phyloP scores from a whole-genome alignment of 2,888 invertebrate species.

The Tenthredo amoena region DNA sequence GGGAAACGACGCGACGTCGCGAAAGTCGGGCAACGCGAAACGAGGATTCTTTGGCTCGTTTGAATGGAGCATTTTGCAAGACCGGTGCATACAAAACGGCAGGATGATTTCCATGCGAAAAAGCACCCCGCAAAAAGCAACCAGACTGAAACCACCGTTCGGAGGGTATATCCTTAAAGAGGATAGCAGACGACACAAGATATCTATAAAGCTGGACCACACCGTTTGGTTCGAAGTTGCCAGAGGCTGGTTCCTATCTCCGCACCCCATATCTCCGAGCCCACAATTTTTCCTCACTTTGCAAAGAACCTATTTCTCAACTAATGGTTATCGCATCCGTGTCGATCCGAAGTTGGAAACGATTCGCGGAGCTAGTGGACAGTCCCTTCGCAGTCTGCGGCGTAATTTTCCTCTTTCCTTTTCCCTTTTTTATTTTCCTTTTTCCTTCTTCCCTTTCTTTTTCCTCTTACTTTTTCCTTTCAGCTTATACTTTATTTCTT shows the following conservation, averaged over 20 bases:
- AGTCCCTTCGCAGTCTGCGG: constrained; percentile 43
- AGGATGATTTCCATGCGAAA: constrained; percentile 46
- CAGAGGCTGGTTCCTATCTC: constrained; percentile 1
- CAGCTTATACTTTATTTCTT: constrained; percentile 38
- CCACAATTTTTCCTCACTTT: constrained; percentile 73
- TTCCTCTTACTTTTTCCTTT: constrained; percentile 46
- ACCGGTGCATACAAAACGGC: constrained; percentile 48
- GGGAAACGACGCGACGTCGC: constrained; percentile 16
- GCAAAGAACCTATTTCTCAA: constrained; percentile 72
- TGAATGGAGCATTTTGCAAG: constrained; percentile 48
- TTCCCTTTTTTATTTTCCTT: constrained; percentile 48
- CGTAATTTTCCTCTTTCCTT: constrained; percentile 43
- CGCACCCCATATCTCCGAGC: constrained; percentile 42
- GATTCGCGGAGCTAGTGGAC: constrained; percentile 26
- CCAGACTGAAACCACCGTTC: constrained; percentile 44
- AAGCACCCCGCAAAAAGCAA: constrained; percentile 38
- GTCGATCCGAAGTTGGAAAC: constrained; percentile 34
- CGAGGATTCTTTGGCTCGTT: constrained; percentile 48
- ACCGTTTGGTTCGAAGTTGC: not conserved
- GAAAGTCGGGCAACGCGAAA: constrained; percentile 43
- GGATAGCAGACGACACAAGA: constrained; percentile 51
- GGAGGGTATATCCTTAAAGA: constrained; percentile 53
- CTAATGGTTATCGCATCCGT: constrained; percentile 73
- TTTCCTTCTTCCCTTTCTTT: constrained; percentile 33
- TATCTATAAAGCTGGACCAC: constrained; percentile 17